These are phyloP conservation scores for Lithodes maja DNA, from an alignment of 2,888 invertebrate genomes.

Conservation along the genomic window DNA sequence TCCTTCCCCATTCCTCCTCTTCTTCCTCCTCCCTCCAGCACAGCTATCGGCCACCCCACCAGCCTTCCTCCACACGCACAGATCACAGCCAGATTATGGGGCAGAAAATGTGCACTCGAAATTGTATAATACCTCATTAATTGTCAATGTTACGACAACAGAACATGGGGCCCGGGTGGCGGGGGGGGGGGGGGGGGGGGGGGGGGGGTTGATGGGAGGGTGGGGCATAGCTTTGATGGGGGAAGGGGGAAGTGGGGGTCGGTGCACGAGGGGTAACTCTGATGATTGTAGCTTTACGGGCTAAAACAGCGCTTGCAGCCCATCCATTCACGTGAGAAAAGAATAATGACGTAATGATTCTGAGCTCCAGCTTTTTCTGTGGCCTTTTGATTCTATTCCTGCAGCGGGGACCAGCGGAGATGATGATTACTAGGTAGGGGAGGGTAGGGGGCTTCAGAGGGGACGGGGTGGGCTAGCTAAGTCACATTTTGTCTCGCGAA, in stretches of 20 bases:
- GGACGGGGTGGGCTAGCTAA: not conserved
- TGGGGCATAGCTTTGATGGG: not conserved
- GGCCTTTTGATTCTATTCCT: constrained; percentile 36
- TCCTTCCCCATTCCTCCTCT: not conserved
- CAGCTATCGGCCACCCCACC: constrained; percentile 27
- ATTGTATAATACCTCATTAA: constrained; percentile 57
- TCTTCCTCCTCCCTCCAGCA: not conserved
- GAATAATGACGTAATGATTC: constrained; percentile 46
- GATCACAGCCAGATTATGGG: constrained; percentile 42
- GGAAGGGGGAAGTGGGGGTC: not conserved
- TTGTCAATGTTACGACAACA: constrained; percentile 51
- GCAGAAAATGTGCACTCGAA: constrained; percentile 58
- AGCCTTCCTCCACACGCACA: constrained; percentile 25
- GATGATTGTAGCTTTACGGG: constrained; percentile 41
- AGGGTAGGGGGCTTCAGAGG: not conserved
- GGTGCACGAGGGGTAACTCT: constrained; percentile 41
- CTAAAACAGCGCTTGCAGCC: constrained; percentile 41
- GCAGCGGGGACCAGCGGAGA: not conserved
- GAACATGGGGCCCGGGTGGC: constrained; percentile 37
- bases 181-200: not conserved
- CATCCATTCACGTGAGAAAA: constrained; percentile 42
- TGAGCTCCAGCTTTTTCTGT: constrained; percentile 26
- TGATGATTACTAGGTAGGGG: not conserved
- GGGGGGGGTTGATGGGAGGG: not conserved
- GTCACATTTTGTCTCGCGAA: not conserved